A percentile compares a stretch with the other conserved stretches of the same genome.
These are phyloP conservation scores for Torymus texanus DNA, from an alignment of 2,888 invertebrate genomes.

Conservation along the genomic window DNA sequence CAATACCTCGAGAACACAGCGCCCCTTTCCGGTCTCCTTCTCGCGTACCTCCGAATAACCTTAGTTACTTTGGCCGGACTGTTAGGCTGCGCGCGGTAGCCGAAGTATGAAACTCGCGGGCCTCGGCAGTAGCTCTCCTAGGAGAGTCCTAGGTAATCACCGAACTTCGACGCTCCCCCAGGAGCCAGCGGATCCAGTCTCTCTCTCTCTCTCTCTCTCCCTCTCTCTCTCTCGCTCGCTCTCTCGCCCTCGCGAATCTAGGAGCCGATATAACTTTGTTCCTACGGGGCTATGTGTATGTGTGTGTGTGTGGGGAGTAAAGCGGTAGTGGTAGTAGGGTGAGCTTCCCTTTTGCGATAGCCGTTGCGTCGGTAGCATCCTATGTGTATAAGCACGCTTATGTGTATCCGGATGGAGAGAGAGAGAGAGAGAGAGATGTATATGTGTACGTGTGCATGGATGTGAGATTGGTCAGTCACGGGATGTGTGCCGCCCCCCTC, in stretches of 20 bases:
- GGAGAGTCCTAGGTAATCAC: slow-evolving; percentile 75
- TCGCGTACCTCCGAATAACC: slow-evolving; percentile 66
- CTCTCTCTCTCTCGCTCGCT: background rate
- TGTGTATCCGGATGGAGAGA: slow-evolving; percentile 20
- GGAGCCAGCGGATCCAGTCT: slow-evolving; percentile 65
- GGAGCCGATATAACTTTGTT: slow-evolving; percentile 74
- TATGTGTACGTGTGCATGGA: background rate
- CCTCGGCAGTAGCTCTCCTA: slow-evolving; percentile 62
- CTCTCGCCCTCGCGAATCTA: slow-evolving; percentile 39
- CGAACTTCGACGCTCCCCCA: slow-evolving; percentile 74
- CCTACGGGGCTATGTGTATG: slow-evolving; percentile 67
- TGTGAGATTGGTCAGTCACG: background rate
- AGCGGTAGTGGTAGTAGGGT: background rate
- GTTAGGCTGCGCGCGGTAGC: slow-evolving; percentile 69
- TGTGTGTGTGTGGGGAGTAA: slow-evolving; percentile 58
- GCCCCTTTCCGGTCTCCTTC: slow-evolving; percentile 54
- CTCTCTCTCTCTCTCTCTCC: slow-evolving; percentile 6
- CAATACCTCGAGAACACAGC: slow-evolving; percentile 22
- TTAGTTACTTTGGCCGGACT: slow-evolving; percentile 73
- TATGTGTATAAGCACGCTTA: slow-evolving; percentile 1
- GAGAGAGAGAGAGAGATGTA: too few species aligned
- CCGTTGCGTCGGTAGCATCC: slow-evolving; percentile 12
- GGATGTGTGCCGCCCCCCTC: too few species aligned
- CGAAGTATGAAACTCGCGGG: slow-evolving; percentile 73
- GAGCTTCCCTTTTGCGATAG: slow-evolving; percentile 22